These are phyloP conservation scores for Pangasius mekongensis DNA, from an alignment of 2,797 vertebrate species.

Conservation along the genomic window DNA sequence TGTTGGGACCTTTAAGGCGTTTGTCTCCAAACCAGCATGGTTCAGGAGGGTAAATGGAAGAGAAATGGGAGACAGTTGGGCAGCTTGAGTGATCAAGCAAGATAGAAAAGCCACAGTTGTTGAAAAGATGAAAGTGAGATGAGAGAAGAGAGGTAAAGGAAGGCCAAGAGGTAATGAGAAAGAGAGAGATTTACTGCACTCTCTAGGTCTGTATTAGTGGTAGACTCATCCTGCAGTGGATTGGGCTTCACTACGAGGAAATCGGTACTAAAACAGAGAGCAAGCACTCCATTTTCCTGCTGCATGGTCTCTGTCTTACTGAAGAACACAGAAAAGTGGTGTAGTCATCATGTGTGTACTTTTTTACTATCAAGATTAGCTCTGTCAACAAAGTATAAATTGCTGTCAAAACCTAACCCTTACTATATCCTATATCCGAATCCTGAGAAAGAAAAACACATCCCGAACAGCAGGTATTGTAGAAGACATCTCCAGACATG, in stretches of 20 bases:
- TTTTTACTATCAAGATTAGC: neutral
- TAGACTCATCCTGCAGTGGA: conserved; percentile 25
- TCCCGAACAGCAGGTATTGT: conserved; percentile 13
- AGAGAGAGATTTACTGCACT: conserved; percentile 42
- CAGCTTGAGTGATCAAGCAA: neutral
- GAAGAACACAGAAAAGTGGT: conserved; percentile 20
- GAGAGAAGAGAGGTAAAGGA: conserved; percentile 7
- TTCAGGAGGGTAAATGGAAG: neutral
- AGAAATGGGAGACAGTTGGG: neutral
- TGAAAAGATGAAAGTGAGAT: conserved; percentile 12
- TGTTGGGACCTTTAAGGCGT: conserved; percentile 25
- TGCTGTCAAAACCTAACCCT: neutral
- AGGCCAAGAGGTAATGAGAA: conserved; percentile 13
- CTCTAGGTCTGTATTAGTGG: conserved; percentile 26
- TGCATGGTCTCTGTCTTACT: conserved; percentile 14
- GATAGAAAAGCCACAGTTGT: conserved; percentile 10
- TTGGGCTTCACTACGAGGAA: conserved; percentile 30
- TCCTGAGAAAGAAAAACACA: neutral
- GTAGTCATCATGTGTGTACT: conserved; percentile 24
- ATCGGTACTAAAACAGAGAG: conserved; percentile 34
- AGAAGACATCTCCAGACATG: conserved; percentile 11
- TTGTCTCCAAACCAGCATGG: conserved; percentile 25
- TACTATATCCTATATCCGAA: neutral
- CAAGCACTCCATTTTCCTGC: conserved; percentile 31
- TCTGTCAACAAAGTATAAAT: conserved; percentile 6